phyloP scores from a whole-genome alignment of 2,888 invertebrate species.

The Rambutsinella grinnellia region DNA sequence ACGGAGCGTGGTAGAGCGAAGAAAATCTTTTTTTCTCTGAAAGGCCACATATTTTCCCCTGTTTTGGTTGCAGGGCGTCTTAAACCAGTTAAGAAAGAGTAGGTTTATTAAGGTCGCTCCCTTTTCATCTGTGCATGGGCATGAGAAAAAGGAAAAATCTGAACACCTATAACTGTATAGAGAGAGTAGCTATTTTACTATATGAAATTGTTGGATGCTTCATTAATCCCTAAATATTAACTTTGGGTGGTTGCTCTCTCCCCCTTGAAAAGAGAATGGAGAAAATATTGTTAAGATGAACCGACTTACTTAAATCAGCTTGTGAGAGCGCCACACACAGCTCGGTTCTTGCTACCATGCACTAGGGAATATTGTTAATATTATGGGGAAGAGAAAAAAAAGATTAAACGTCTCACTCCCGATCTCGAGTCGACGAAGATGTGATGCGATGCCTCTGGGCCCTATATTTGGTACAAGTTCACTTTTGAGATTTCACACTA shows the following conservation, averaged over 20 bases:
- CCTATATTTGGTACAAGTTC: slow-evolving; percentile 44
- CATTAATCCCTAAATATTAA: slow-evolving; percentile 66
- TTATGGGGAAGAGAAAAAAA: slow-evolving; percentile 24
- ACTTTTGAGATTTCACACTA: slow-evolving; percentile 38
- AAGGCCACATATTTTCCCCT: slow-evolving; percentile 5
- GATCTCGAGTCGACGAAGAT: background rate
- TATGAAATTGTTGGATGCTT: slow-evolving; percentile 57
- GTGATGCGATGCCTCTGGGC: slow-evolving; percentile 50
- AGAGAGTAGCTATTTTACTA: background rate
- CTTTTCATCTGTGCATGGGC: too few species aligned
- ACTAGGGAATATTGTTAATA: background rate
- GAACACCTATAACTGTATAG: slow-evolving; percentile 1
- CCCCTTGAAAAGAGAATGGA: background rate
- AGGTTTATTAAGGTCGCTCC: too few species aligned
- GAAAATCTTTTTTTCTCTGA: slow-evolving; percentile 48
- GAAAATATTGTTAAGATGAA: slow-evolving; percentile 13
- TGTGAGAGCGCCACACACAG: too few species aligned
- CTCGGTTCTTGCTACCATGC: background rate
- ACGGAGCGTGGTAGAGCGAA: slow-evolving; percentile 52
- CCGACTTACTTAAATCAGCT: too few species aligned
- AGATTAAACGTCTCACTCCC: slow-evolving; percentile 31
- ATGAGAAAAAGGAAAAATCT: slow-evolving; percentile 16
- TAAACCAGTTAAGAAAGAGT: slow-evolving; percentile 3
- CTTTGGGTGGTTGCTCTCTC: slow-evolving; percentile 49
- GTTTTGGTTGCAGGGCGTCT: slow-evolving; percentile 31